Percentiles rank a stretch among this genome's conserved stretches.
Evolutionary conservation across 1,140 invertebrate genomes (phyloP).

Genomic region (Drosophila busckii): DNA sequence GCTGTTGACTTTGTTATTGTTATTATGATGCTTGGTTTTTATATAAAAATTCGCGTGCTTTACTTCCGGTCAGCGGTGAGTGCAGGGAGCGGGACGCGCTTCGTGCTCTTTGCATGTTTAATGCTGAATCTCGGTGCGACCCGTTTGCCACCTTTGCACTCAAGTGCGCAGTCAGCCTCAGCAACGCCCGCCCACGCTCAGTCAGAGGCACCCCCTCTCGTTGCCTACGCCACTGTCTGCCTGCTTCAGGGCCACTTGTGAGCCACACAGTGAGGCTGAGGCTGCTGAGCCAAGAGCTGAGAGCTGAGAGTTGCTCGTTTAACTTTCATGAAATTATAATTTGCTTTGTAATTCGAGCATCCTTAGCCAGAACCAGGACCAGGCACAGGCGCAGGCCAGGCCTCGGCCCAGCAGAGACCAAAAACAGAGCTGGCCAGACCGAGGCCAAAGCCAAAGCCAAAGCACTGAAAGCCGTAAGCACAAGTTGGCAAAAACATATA

Average conservation of each 20-base stretch:
- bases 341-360: constrained; percentile 77
- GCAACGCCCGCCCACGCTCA: background rate
- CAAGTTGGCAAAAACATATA: constrained; percentile 29
- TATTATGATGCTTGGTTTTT: constrained; percentile 24
- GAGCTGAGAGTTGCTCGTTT: constrained; percentile 69
- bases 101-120: constrained; percentile 60
- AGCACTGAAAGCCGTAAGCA: constrained; percentile 8
- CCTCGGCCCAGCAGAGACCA: constrained; percentile 6
- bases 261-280: constrained; percentile 34
- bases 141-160: constrained; percentile 67
- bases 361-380: constrained; percentile 55
- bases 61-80: constrained; percentile 54
- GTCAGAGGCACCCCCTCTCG: background rate
- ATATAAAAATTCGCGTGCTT: constrained; percentile 20
- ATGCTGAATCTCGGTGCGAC: constrained; percentile 67
- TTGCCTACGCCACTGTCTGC: background rate
- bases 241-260: constrained; percentile 48
- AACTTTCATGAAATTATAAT: constrained; percentile 78
- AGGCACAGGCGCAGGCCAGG: constrained; percentile 24
- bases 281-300: constrained; percentile 1
- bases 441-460: background rate
- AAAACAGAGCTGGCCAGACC: background rate
- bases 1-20: constrained; percentile 24
- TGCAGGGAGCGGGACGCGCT: too few relatives aligned
- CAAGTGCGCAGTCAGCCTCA: constrained; percentile 56